Evolutionary conservation across 2,797 vertebrate species (phyloP).

Genomic region (Falco concolor): DNA sequence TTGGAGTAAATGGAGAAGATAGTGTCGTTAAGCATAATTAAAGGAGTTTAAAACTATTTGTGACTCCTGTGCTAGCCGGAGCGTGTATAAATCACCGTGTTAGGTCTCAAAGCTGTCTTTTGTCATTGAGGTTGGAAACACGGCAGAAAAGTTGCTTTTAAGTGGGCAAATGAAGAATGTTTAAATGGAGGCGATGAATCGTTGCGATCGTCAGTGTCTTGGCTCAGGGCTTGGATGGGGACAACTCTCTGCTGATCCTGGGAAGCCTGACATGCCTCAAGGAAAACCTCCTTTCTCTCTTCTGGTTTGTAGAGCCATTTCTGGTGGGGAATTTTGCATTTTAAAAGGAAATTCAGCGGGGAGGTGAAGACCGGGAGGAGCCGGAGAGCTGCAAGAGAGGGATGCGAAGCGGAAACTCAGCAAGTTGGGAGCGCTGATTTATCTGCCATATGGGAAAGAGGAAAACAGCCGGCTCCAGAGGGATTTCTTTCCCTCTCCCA

Average conservation of each 20-base stretch:
- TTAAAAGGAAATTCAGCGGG: neutral
- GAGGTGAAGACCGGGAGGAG: neutral
- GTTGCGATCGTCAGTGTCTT: neutral
- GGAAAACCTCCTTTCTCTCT: neutral
- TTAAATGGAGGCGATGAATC: neutral
- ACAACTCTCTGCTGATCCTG: too few species aligned
- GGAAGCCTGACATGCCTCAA: neutral
- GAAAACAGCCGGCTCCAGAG: neutral
- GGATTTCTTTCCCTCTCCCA: neutral
- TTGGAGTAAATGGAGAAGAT: neutral
- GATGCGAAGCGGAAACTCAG: neutral
- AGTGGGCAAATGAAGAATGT: neutral
- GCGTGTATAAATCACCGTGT: neutral
- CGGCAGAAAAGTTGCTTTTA: neutral
- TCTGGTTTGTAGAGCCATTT: neutral
- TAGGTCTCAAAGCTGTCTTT: neutral
- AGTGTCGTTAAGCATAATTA: neutral
- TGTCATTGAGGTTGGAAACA: neutral
- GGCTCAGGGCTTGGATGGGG: neutral
- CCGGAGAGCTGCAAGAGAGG: neutral
- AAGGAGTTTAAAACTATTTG: neutral
- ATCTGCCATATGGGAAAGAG: conserved; percentile 7
- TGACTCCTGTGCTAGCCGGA: neutral
- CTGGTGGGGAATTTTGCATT: neutral
- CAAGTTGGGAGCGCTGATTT: neutral